These are phyloP conservation scores for Brachylomia viminalis DNA, from an alignment of 2,888 invertebrate species.

Conservation along the genomic window DNA sequence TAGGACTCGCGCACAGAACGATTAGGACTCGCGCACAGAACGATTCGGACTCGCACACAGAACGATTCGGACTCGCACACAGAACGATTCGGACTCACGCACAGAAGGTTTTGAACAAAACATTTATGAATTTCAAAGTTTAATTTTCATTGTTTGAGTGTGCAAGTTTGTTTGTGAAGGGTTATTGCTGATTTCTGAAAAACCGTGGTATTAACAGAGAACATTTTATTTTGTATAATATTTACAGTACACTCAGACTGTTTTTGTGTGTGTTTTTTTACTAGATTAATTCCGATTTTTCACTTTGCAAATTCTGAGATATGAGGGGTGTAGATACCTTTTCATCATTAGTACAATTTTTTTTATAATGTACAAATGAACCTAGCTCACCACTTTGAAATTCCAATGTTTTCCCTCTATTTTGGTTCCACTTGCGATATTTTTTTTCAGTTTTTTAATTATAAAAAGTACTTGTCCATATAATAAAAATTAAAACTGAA, in stretches of 20 bases:
- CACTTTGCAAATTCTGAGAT: not conserved
- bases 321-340: too few relatives aligned
- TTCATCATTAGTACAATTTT: too few relatives aligned
- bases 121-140: not conserved
- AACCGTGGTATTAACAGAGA: not conserved
- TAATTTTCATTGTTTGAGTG: not conserved
- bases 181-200: not conserved
- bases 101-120: not conserved
- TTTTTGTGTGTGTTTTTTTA: too few relatives aligned
- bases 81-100: not conserved
- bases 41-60: not conserved
- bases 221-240: not conserved
- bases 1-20: too few relatives aligned
- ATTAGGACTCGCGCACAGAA: not conserved
- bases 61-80: not conserved
- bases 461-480: too few relatives aligned
- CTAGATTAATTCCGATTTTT: not conserved
- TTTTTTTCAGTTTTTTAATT: too few relatives aligned
- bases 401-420: too few relatives aligned
- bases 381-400: too few relatives aligned
- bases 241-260: too few relatives aligned
- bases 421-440: too few relatives aligned
- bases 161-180: not conserved
- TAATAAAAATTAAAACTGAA: too few relatives aligned
- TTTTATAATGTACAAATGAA: too few relatives aligned